Evolutionary conservation across 1,140 invertebrate species (phyloP).

Genomic region (Aradophagus sp.): DNA sequence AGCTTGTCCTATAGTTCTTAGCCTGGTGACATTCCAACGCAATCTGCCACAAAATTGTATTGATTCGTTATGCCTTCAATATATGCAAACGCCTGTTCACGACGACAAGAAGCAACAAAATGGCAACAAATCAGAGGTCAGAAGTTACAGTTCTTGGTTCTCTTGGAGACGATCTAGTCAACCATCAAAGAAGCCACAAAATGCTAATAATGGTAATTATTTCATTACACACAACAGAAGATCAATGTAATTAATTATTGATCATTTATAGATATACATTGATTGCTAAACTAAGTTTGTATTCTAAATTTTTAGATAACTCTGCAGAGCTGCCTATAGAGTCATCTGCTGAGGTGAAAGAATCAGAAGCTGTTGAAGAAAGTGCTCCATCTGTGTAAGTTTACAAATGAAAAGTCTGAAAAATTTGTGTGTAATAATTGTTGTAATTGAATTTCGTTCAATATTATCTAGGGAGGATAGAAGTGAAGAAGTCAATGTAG

Average conservation of each 20-base stretch:
- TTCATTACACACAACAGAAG: too few relatives aligned
- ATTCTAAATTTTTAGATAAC: slow-evolving; percentile 20
- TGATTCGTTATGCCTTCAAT: slow-evolving; percentile 69
- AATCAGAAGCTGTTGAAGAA: slow-evolving; percentile 20
- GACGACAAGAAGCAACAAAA: slow-evolving; percentile 64
- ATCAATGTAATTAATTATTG: not conserved
- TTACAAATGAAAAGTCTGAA: slow-evolving; percentile 1
- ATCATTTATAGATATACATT: too few relatives aligned
- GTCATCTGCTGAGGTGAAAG: slow-evolving; percentile 43
- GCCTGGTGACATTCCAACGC: slow-evolving; percentile 87
- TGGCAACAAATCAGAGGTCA: slow-evolving; percentile 64
- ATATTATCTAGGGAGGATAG: slow-evolving; percentile 55
- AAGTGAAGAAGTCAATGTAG: slow-evolving; percentile 50
- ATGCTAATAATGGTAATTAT: slow-evolving; percentile 52
- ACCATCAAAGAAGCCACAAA: slow-evolving; percentile 63
- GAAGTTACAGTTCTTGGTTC: slow-evolving; percentile 77
- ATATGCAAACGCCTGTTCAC: slow-evolving; percentile 68
- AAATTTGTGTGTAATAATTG: slow-evolving; percentile 1
- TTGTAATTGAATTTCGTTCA: slow-evolving; percentile 4
- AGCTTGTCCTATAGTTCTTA: slow-evolving; percentile 91
- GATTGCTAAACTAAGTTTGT: too few relatives aligned
- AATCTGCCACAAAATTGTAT: slow-evolving; percentile 79
- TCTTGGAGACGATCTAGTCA: slow-evolving; percentile 76
- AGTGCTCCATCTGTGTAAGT: slow-evolving; percentile 16
- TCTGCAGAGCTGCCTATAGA: slow-evolving; percentile 22